A percentile compares a stretch with the other conserved stretches of the same genome.
phyloP scores from a whole-genome alignment of 2,797 vertebrate species.

The Gadopsis bispinosus region DNA sequence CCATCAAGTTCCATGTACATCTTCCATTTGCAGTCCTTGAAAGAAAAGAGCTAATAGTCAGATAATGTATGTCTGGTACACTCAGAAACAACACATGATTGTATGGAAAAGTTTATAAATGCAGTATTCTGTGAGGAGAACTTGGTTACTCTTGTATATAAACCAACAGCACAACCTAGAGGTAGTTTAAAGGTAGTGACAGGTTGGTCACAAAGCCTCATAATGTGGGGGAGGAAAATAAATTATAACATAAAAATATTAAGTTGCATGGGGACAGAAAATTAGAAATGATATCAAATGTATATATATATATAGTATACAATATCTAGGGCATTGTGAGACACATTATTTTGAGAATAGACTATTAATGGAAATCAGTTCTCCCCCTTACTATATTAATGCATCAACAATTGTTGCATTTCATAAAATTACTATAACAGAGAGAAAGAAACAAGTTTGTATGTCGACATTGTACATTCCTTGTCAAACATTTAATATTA shows the following conservation, averaged over 20 bases:
- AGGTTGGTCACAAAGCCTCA: constrained; percentile 22
- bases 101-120: constrained; percentile 55
- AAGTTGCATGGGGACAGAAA: background rate
- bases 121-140: constrained; percentile 37
- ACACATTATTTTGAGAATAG: background rate
- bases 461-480: background rate
- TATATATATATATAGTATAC: background rate
- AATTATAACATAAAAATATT: constrained; percentile 11
- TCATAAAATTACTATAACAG: constrained; percentile 5
- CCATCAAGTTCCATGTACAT: constrained; percentile 99
- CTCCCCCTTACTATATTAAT: background rate
- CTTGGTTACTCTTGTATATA: constrained; percentile 57
- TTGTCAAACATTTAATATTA: constrained; percentile 11
- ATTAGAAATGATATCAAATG: background rate
- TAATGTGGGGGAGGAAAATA: constrained; percentile 4
- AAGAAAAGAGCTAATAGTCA: constrained; percentile 48
- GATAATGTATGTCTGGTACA: constrained; percentile 29
- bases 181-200: constrained; percentile 68
- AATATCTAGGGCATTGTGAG: background rate
- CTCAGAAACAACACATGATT: constrained; percentile 39
- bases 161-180: constrained; percentile 88
- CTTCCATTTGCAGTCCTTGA: constrained; percentile 99
- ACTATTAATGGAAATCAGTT: constrained; percentile 1
- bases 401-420: background rate
- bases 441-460: background rate